These are phyloP conservation scores for Zosterops pallidus DNA, from an alignment of 2,113 vertebrate genomes.

Conservation along the genomic window DNA sequence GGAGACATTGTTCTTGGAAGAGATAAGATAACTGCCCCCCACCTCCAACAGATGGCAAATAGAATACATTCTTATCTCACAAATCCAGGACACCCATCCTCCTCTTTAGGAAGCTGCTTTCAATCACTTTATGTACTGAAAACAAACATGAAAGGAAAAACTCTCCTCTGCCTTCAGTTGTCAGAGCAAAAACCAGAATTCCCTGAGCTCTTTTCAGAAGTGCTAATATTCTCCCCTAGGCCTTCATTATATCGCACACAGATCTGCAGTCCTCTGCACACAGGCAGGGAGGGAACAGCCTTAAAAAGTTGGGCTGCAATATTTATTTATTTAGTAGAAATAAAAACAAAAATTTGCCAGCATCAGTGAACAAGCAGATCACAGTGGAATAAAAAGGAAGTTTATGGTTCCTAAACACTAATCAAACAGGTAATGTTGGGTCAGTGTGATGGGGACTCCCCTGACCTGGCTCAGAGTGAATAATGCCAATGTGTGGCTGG, in stretches of 20 bases:
- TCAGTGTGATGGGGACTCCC: rapidly evolving
- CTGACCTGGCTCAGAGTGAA: not conserved
- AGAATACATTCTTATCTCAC: too few species aligned
- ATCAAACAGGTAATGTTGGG: not conserved
- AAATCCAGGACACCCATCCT: too few species aligned
- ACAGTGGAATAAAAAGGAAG: not conserved
- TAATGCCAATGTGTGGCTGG: too few species aligned
- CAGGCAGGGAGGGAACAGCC: slow-evolving; percentile 24
- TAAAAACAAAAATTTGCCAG: not conserved
- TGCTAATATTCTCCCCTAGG: slow-evolving; percentile 64
- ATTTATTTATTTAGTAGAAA: slow-evolving; percentile 11
- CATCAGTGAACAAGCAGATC: not conserved
- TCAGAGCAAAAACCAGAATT: slow-evolving; percentile 67
- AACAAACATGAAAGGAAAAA: slow-evolving; percentile 70
- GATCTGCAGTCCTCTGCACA: slow-evolving; percentile 47
- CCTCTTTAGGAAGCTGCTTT: slow-evolving; percentile 56
- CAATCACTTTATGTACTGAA: slow-evolving; percentile 64
- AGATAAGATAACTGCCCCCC: too few species aligned
- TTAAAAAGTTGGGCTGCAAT: not conserved
- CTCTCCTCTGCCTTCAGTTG: slow-evolving; percentile 63
- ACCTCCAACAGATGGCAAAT: too few species aligned
- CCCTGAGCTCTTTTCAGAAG: slow-evolving; percentile 69
- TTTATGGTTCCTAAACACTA: not conserved
- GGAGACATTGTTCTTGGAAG: too few species aligned
- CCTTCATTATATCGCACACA: slow-evolving; percentile 58